Conservation (phyloP, 1,140 invertebrate genomes). For the Habropoda laboriosa region DNA sequence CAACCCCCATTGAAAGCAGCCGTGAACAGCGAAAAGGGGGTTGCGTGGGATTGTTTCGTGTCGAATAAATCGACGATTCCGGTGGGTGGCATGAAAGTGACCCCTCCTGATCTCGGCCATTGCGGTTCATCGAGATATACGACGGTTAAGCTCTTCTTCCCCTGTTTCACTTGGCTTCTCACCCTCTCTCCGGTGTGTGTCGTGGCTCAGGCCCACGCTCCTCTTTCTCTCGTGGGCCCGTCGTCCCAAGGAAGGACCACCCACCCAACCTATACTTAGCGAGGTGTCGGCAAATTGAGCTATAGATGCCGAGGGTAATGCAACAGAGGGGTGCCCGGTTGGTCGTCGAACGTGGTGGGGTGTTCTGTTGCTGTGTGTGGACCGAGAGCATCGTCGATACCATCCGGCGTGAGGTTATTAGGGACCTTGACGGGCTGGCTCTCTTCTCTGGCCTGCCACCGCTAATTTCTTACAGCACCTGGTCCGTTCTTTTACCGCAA, state of each 20-base stretch:
- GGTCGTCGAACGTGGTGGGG: constrained; percentile 5
- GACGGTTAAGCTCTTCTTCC: constrained; percentile 54
- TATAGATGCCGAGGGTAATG: constrained; percentile 80
- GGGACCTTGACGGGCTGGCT: constrained; percentile 61
- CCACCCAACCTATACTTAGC: constrained; percentile 82
- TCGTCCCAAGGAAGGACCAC: constrained; percentile 78
- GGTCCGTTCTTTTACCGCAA: constrained; percentile 67
- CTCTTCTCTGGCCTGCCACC: constrained; percentile 56
- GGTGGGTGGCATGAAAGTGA: constrained; percentile 43
- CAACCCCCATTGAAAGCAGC: background rate
- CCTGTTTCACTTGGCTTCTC: constrained; percentile 30
- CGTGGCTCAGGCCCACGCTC: constrained; percentile 63
- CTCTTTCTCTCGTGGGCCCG: constrained; percentile 64
- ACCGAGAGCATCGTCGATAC: constrained; percentile 75
- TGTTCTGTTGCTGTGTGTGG: constrained; percentile 16
- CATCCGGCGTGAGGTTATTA: constrained; percentile 74
- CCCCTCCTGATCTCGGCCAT: constrained; percentile 48
- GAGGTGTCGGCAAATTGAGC: constrained; percentile 83
- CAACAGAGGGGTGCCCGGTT: constrained; percentile 58
- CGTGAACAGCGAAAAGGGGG: too few relatives aligned
- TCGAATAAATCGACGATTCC: constrained; percentile 10
- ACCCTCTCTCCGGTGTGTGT: constrained; percentile 42
- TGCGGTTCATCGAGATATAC: constrained; percentile 67
- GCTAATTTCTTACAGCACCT: constrained; percentile 73
- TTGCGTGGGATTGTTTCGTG: background rate